Percentiles rank a stretch among this genome's conserved stretches.
These are phyloP conservation scores for Cynaeus angustus DNA, from an alignment of 2,888 invertebrate species.

Conservation along the genomic window DNA sequence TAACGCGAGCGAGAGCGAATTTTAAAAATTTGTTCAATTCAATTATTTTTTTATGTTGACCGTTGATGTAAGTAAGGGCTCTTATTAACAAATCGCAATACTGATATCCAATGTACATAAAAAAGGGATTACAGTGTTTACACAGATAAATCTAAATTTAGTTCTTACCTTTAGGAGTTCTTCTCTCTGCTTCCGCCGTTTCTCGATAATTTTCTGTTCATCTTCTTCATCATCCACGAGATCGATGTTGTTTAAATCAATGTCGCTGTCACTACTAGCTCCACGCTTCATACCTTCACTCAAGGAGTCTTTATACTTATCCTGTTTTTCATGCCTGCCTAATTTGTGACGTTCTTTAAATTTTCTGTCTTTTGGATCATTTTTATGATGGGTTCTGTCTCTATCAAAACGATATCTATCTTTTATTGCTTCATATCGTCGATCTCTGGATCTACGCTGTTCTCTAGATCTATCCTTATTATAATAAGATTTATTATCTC, in stretches of 20 bases:
- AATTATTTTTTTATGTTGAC: no score
- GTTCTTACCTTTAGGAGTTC: constrained; percentile 84
- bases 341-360: constrained; percentile 67
- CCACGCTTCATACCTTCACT: constrained; percentile 86
- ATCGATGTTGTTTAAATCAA: constrained; percentile 81
- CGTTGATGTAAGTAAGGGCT: no score
- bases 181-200: constrained; percentile 89
- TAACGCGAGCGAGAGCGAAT: no score
- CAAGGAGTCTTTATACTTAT: constrained; percentile 81
- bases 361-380: constrained; percentile 65
- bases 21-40: no score
- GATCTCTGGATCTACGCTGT: constrained; percentile 59
- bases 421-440: constrained; percentile 59
- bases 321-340: constrained; percentile 70
- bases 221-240: constrained; percentile 90
- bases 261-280: constrained; percentile 82
- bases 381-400: constrained; percentile 60
- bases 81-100: no score
- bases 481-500: constrained; percentile 32
- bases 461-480: constrained; percentile 36
- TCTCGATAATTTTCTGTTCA: constrained; percentile 94
- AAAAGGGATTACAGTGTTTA: no score
- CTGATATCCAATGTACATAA: no score
- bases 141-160: not conserved
- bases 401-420: constrained; percentile 55